Evolutionary conservation across 2,113 vertebrate species (phyloP).

Genomic region (Australoheros scitulus): DNA sequence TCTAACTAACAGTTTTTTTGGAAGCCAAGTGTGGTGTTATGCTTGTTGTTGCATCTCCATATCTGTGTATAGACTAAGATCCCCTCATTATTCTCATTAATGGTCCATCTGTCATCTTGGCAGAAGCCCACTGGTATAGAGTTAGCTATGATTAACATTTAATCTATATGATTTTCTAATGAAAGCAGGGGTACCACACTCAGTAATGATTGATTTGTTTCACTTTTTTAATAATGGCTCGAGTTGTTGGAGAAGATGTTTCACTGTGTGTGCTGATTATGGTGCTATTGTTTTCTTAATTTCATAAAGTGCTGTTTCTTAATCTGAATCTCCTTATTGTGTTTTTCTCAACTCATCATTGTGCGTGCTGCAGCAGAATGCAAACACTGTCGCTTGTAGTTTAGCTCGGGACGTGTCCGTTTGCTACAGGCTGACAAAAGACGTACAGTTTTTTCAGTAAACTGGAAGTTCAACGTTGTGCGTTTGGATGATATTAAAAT

Average conservation of each 20-base stretch:
- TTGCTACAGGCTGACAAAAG: background rate
- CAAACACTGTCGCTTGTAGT: slow-evolving; percentile 8
- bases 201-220: slow-evolving; percentile 69
- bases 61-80: slow-evolving; percentile 80
- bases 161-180: slow-evolving; percentile 78
- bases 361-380: background rate
- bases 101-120: slow-evolving; percentile 83
- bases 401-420: background rate
- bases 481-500: background rate
- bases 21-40: slow-evolving; percentile 71
- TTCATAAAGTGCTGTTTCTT: slow-evolving; percentile 8
- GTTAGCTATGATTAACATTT: slow-evolving; percentile 77
- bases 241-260: slow-evolving; percentile 44
- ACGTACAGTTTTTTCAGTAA: background rate
- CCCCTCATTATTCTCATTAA: slow-evolving; percentile 81
- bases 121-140: slow-evolving; percentile 69
- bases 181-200: slow-evolving; percentile 57
- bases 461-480: background rate
- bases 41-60: slow-evolving; percentile 71
- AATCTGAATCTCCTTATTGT: slow-evolving; percentile 18
- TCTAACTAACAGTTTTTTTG: slow-evolving; percentile 63
- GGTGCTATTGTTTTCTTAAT: slow-evolving; percentile 46
- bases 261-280: slow-evolving; percentile 34
- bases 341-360: slow-evolving; percentile 1
- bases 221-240: slow-evolving; percentile 57